Base-by-base conservation (phyloP, 1,140 invertebrate genomes). In the Bicyclus anynana region DNA sequence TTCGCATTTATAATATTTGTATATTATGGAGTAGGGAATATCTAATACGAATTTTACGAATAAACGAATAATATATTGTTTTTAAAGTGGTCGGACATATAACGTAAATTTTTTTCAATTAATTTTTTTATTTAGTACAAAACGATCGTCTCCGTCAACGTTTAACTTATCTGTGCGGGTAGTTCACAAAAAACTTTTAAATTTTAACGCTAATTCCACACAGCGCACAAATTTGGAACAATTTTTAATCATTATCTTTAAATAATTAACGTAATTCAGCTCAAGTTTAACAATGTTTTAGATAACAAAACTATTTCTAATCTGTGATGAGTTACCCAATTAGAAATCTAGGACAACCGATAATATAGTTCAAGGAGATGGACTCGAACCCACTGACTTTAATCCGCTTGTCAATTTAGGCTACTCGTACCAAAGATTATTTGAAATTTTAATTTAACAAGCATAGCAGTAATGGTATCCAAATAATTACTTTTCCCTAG, bases 191-290 rank as follows among this genome's bases (percentile, higher is more conserved):
- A 20, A 23, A 44, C 54, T 64, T 63, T 69, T 52, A 66, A 33
- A 33, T 54, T 72, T 53, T 48, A 54, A 63, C 57, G 65, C 66
- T 70, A 75, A 62, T 58, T 62, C 50, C 58, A 50, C 61, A 71
- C 62, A 62, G 70, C 75, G 75, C 73, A 78, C 75, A 78, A 78
- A 72, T 78, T 74, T 74, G 71, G 67, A 78, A 69, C 71, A 51
- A 44, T 70, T 77, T 72, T 72, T 62, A 56, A 66, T 67, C 50
- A 59, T 65, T 57, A 44, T 44, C 40, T 20, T 18, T 38, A 38
- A 16, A 33, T n/a, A 27, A 27, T 35, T 35, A 17, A 7, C 12
- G 1, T 38, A 16, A 38, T 38, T 38, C 37, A 38, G 37, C 37
- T 17, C 37, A 38, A 38, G 37, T 16, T 38, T 1, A 38, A 38